Base-by-base conservation (phyloP, 2,888 invertebrate genomes). In the Acholoe squamosa region DNA sequence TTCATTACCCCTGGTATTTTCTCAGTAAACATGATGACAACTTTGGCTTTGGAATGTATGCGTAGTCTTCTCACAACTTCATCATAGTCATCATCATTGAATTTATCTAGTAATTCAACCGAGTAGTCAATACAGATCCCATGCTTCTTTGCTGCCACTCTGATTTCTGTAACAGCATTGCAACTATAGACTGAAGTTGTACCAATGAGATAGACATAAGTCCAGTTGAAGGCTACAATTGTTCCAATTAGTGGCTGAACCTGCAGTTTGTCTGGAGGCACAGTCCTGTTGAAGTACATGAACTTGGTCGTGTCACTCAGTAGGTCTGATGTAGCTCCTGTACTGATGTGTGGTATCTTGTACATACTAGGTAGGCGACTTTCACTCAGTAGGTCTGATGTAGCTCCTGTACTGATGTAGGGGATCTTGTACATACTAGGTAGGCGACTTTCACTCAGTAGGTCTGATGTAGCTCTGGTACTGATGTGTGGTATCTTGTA, bases 121-220 rank as follows among this genome's bases (percentile, higher is more conserved):
- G 56, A 88, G 54, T 54, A 88, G 5, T 54, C 88, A 25, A 88
- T 88, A 54, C 88, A 88, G 0, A 88, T 88, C 16, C 88, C 88
- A 28, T n/a, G 28, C 25, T 52, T 19, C 31, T 88, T 56, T 16
- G 56, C 31, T 14, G 76, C 43, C 25, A 80, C 31, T 28, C 61
- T 84, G 12, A 91, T 56, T 51, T 89, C 91, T 56, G 92, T 93
- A 33, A 93, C 92, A 12, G 92, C 93, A 67, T 93, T 92, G 19
- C 92, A 89, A 0, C 94, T 94, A 90, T 94, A 94, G 10, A 92
- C 92, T 12, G 97, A 97, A 94, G 97, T 97, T 0, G 97, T 97
- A 95, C 97, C 97, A 89, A 97, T 97, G 25, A 97, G 97, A 84
- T 97, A 97, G 84, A 98, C 97, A 95, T 97, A 98, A 22, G 97